Conservation (phyloP, 2,797 vertebrate species). For the Luscinia megarhynchos region DNA sequence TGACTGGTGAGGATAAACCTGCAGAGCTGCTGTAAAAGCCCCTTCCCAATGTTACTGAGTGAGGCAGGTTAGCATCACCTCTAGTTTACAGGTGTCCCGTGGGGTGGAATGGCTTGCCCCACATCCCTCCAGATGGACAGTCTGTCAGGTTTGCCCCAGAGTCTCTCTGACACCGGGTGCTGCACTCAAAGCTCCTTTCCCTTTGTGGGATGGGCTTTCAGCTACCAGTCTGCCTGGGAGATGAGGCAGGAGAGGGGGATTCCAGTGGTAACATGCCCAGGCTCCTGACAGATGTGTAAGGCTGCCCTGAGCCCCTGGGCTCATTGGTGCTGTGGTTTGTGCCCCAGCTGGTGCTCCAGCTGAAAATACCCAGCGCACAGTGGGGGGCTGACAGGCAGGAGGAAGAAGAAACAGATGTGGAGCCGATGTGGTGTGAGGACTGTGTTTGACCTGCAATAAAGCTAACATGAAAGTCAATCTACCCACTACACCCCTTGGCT, state of each 20-base stretch:
- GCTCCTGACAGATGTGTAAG: neutral
- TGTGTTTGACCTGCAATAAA: constrained; percentile 63
- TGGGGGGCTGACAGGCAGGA: constrained; percentile 28
- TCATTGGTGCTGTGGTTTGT: rapidly evolving
- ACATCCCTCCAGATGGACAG: neutral
- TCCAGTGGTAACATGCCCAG: rapidly evolving
- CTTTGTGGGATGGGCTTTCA: neutral
- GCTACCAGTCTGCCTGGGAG: rapidly evolving
- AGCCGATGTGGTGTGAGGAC: constrained; percentile 26
- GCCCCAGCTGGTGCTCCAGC: constrained; percentile 8
- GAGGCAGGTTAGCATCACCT: neutral
- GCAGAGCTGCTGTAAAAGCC: neutral
- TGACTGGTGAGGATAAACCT: neutral
- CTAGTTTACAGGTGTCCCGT: neutral
- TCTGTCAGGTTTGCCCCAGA: neutral
- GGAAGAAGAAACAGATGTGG: constrained; percentile 55
- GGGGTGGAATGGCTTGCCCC: neutral
- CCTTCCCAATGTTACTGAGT: neutral
- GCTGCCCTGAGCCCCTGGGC: neutral
- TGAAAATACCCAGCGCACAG: constrained; percentile 26
- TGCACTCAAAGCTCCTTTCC: neutral
- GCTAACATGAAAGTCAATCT: constrained; percentile 68
- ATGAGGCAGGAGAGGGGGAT: neutral
- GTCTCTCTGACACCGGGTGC: neutral
- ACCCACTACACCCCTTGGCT: neutral